Evolutionary conservation across 2,888 invertebrate species (phyloP).

Genomic region (Zygogramma bicolorata): DNA sequence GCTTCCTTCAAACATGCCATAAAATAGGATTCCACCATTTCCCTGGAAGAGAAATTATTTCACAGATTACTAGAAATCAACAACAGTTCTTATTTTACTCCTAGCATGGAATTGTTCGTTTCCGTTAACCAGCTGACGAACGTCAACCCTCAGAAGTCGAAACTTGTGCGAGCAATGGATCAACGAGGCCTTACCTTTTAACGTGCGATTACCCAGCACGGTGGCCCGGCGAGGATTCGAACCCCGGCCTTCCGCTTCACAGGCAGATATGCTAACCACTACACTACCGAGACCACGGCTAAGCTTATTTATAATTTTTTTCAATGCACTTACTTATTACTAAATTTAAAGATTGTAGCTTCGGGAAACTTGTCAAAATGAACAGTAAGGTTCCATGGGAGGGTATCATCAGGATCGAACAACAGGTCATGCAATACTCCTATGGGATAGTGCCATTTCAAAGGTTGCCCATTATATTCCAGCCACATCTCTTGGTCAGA

Average conservation of each 20-base stretch:
- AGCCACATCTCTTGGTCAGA: conserved; percentile 94
- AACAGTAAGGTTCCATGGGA: conserved; percentile 95
- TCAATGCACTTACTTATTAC: conserved; percentile 76
- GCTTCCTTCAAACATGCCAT: conserved; percentile 98
- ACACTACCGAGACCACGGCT: too few species aligned
- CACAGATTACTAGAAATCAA: background rate
- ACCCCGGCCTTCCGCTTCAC: too few species aligned
- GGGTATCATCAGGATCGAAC: conserved; percentile 73
- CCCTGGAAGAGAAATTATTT: conserved; percentile 71
- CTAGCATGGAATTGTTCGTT: too few species aligned
- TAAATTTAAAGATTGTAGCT: conserved; percentile 86
- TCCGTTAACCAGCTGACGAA: too few species aligned
- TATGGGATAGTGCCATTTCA: conserved; percentile 91
- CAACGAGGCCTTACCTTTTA: too few species aligned
- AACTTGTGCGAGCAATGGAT: too few species aligned
- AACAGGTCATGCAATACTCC: conserved; percentile 93
- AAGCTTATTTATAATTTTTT: background rate
- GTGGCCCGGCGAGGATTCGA: too few species aligned
- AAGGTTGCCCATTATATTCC: conserved; percentile 89
- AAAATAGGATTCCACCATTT: conserved; percentile 93
- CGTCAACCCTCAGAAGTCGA: too few species aligned
- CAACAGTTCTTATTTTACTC: too few species aligned
- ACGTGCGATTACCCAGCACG: too few species aligned
- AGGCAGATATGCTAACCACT: too few species aligned
- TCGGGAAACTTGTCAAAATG: conserved; percentile 97